phyloP scores from a whole-genome alignment of 2,888 invertebrate genomes.

The Fragum sueziense region DNA sequence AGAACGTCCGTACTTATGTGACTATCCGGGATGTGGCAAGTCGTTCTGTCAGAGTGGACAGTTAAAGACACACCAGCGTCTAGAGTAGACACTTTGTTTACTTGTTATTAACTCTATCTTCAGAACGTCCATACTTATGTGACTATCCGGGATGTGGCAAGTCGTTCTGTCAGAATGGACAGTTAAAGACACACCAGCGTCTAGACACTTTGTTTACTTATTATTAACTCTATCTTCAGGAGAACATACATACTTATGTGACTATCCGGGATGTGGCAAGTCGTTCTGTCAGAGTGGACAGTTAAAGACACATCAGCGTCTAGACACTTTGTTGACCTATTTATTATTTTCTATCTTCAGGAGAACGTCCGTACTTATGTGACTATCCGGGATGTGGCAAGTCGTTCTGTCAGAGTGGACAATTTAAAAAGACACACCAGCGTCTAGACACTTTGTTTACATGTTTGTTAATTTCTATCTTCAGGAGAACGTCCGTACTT shows the following conservation, averaged over 20 bases:
- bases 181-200: conserved; percentile 90
- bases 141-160: conserved; percentile 89
- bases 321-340: too few relatives aligned
- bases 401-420: conserved; percentile 90
- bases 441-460: conserved; percentile 89
- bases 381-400: conserved; percentile 89
- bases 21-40: conserved; percentile 88
- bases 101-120: too few relatives aligned
- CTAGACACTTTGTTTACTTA: too few relatives aligned
- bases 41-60: conserved; percentile 91
- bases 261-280: too few relatives aligned
- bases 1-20: conserved; percentile 89
- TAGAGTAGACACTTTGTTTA: too few relatives aligned
- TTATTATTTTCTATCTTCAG: too few relatives aligned
- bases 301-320: too few relatives aligned
- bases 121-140: conserved; percentile 89
- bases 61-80: conserved; percentile 89
- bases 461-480: conserved; percentile 49
- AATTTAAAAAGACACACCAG: conserved; percentile 90
- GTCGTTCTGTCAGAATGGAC: conserved; percentile 90
- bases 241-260: too few relatives aligned
- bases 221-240: too few relatives aligned
- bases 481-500: conserved; percentile 89
- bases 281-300: too few relatives aligned
- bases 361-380: conserved; percentile 89